These are phyloP conservation scores for Ophraella communa DNA, from an alignment of 2,888 invertebrate genomes.

Conservation along the genomic window DNA sequence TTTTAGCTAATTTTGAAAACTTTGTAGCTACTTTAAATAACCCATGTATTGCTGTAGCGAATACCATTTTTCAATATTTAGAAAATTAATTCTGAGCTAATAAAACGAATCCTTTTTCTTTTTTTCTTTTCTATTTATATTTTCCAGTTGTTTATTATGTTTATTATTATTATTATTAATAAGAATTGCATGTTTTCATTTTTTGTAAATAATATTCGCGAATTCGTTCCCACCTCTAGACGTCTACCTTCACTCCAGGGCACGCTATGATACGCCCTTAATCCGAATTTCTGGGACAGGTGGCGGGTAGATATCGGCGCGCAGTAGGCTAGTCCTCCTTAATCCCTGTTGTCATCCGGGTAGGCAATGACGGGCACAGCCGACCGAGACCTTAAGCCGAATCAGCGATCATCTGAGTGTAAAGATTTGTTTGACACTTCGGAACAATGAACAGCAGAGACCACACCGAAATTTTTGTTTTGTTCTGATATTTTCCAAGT, in stretches of 20 bases:
- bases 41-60: too few species aligned
- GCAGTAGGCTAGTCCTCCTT: slow-evolving; percentile 37
- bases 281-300: slow-evolving; percentile 45
- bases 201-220: neutral
- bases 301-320: slow-evolving; percentile 38
- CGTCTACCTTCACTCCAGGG: slow-evolving; percentile 11
- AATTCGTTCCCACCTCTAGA: slow-evolving; percentile 11
- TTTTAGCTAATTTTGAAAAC: too few species aligned
- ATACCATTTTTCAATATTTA: too few species aligned
- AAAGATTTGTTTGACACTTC: slow-evolving; percentile 52
- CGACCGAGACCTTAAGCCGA: slow-evolving; percentile 34
- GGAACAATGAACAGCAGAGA: slow-evolving; percentile 43
- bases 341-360: slow-evolving; percentile 41
- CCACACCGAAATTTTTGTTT: slow-evolving; percentile 38
- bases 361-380: slow-evolving; percentile 39
- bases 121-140: too few species aligned
- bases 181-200: too few species aligned
- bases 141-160: too few species aligned
- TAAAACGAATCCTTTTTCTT: too few species aligned
- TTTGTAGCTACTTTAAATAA: too few species aligned
- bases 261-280: slow-evolving; percentile 39
- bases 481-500: slow-evolving; percentile 16
- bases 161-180: too few species aligned
- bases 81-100: too few species aligned
- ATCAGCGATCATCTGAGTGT: slow-evolving; percentile 45